phyloP scores from a whole-genome alignment of 2,113 vertebrate species.

The Typhlomys cinereus region DNA sequence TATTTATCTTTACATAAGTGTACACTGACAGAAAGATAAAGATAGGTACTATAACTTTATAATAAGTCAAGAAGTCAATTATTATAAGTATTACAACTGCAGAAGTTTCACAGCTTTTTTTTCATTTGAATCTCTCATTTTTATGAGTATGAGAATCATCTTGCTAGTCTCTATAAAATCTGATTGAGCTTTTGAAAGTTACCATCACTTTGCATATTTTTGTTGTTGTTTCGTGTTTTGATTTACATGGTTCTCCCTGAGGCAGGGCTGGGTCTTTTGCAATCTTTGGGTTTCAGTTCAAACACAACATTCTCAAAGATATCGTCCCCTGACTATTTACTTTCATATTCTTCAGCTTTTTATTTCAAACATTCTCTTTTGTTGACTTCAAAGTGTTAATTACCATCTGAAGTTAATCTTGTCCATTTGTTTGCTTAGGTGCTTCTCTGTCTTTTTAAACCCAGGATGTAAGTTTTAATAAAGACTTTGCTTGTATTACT shows the following conservation, averaged over 20 bases:
- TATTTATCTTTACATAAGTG: conserved; percentile 13
- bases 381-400: conserved; percentile 23
- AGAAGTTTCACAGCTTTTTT: not conserved
- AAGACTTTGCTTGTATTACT: not conserved
- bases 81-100: not conserved
- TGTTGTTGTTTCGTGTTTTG: not conserved
- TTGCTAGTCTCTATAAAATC: not conserved
- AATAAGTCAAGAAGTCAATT: not conserved
- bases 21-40: not conserved
- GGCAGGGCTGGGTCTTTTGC: not conserved
- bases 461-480: not conserved
- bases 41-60: not conserved
- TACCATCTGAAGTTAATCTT: conserved; percentile 35
- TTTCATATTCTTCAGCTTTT: conserved; percentile 28
- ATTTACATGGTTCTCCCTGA: not conserved
- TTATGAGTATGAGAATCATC: not conserved
- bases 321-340: not conserved
- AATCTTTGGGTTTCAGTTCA: not conserved
- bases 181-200: conserved; percentile 11
- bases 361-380: conserved; percentile 14
- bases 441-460: conserved; percentile 33
- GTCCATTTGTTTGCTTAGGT: conserved; percentile 33
- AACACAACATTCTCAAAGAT: conserved; percentile 13
- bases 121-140: not conserved
- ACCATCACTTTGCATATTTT: not conserved